Percentiles rank a stretch among this genome's conserved stretches.
phyloP scores from a whole-genome alignment of 2,888 invertebrate genomes.

The Pycnomerus fuliginosus region DNA sequence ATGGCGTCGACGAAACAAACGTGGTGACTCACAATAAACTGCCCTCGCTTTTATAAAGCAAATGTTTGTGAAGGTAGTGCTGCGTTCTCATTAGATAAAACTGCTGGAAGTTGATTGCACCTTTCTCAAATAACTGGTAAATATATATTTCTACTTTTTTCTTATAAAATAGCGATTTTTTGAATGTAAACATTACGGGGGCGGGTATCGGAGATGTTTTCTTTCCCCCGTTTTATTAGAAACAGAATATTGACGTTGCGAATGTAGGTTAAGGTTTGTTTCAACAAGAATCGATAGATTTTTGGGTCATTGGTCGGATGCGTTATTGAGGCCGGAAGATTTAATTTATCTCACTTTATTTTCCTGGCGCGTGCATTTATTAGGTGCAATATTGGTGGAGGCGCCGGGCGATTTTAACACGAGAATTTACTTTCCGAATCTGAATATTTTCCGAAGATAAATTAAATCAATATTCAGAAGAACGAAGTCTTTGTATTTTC shows the following conservation, averaged over 20 bases:
- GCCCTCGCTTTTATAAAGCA: constrained; percentile 26
- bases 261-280: constrained; percentile 17
- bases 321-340: too few species aligned
- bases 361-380: neutral
- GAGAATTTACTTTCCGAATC: neutral
- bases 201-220: constrained; percentile 1
- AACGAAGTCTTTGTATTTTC: too few species aligned
- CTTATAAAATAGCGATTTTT: neutral
- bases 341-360: constrained; percentile 2
- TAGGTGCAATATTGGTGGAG: neutral
- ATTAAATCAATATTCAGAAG: neutral
- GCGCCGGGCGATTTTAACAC: neutral
- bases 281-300: constrained; percentile 27
- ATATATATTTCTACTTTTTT: constrained; percentile 1
- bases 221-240: neutral
- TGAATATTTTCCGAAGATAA: neutral
- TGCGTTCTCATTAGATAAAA: too few species aligned
- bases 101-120: too few species aligned
- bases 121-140: too few species aligned
- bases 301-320: constrained; percentile 24
- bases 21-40: constrained; percentile 19
- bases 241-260: too few species aligned
- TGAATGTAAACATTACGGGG: neutral
- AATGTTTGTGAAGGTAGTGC: constrained; percentile 1
- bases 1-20: constrained; percentile 33